Percentiles rank a stretch among this genome's conserved stretches.
Conservation (phyloP, 1,140 invertebrate species). For the Drosophila grimshawi region DNA sequence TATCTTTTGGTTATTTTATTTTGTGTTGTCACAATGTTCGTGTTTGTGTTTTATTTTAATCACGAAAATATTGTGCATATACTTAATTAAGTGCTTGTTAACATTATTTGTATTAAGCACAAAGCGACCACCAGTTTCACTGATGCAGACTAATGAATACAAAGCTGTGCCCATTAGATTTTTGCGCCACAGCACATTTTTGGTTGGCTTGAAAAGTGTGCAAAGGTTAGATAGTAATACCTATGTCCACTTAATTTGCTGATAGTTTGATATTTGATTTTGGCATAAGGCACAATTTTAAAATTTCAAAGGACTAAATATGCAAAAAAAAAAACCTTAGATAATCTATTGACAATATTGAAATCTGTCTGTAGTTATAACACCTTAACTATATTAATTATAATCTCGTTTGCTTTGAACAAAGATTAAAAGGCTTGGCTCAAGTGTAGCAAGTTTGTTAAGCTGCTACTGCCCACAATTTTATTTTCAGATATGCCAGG, state of each 20-base stretch:
- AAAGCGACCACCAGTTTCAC: slow-evolving; percentile 38
- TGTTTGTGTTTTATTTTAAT: slow-evolving; percentile 77
- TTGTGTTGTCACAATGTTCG: slow-evolving; percentile 13
- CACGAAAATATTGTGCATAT: slow-evolving; percentile 77
- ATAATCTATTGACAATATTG: background rate
- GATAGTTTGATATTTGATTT: background rate
- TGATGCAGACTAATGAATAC: slow-evolving; percentile 52
- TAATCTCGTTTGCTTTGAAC: background rate
- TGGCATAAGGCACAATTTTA: background rate
- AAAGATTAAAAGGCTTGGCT: slow-evolving; percentile 11
- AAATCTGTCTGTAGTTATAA: background rate
- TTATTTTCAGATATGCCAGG: slow-evolving; percentile 58
- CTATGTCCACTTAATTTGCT: background rate
- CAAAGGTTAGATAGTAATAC: background rate
- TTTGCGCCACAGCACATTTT: background rate
- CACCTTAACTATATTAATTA: too few species aligned
- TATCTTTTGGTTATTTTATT: slow-evolving; percentile 20
- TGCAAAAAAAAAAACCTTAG: background rate
- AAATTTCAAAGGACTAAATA: background rate
- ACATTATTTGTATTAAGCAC: slow-evolving; percentile 69
- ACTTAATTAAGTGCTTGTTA: slow-evolving; percentile 80
- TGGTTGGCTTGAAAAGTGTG: background rate
- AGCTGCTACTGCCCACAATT: slow-evolving; percentile 39
- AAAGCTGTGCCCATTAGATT: background rate
- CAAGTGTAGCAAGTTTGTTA: slow-evolving; percentile 8